Conservation (phyloP, 2,797 vertebrate genomes). For the Acropternis orthonyx region DNA sequence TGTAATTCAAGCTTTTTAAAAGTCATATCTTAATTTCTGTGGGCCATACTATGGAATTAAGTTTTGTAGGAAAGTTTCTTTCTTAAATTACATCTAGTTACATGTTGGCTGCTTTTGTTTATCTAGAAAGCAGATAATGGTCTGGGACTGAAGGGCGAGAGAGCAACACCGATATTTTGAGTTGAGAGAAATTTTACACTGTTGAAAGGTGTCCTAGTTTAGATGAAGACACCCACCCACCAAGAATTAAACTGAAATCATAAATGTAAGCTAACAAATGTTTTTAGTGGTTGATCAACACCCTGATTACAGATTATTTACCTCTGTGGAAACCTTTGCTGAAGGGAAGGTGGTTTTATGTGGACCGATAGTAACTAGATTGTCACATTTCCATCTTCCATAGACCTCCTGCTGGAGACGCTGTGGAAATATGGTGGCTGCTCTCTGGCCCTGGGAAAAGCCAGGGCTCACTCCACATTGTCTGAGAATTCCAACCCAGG, state of each 20-base stretch:
- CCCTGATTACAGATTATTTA: neutral
- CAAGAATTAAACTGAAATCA: neutral
- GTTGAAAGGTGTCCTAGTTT: slow-evolving; percentile 13
- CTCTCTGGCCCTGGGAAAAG: neutral
- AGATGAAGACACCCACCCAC: neutral
- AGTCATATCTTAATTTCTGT: neutral
- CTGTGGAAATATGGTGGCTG: neutral
- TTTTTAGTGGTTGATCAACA: neutral
- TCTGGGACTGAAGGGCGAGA: neutral
- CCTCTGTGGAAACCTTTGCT: neutral
- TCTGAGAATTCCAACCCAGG: neutral
- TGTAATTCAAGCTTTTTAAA: neutral
- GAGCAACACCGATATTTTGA: neutral
- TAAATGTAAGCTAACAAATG: neutral
- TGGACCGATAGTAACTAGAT: neutral
- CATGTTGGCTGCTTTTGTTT: neutral
- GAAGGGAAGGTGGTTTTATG: neutral
- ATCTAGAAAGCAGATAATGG: neutral
- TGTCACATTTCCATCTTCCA: neutral
- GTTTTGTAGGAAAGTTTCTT: neutral
- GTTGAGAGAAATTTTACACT: neutral
- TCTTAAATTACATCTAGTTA: neutral
- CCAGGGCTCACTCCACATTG: rapidly evolving
- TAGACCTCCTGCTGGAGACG: neutral
- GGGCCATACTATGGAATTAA: neutral